phyloP scores from a whole-genome alignment of 2,113 vertebrate genomes.

The Chrysochloris asiatica region DNA sequence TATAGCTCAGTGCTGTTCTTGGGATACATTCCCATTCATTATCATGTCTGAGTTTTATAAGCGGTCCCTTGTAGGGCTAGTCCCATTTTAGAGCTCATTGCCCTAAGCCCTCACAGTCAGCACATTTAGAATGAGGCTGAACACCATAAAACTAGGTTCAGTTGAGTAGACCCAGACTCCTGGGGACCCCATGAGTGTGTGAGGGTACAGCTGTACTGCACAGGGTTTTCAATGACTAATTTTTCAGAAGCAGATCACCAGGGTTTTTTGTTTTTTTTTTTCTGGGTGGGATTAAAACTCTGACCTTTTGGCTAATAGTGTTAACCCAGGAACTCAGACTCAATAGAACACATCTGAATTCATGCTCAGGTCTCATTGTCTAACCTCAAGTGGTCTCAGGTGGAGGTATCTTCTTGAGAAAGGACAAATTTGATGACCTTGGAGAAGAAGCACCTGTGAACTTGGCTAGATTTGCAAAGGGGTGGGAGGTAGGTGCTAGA shows the following conservation, averaged over 20 bases:
- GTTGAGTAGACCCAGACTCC: background rate
- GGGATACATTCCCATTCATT: accelerated
- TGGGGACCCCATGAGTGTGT: background rate
- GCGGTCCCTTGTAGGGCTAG: background rate
- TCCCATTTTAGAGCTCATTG: background rate
- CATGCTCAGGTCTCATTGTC: background rate
- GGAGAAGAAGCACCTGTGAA: background rate
- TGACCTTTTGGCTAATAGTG: background rate
- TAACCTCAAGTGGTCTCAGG: background rate
- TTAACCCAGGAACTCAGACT: background rate
- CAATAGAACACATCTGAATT: background rate
- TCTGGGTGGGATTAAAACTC: background rate
- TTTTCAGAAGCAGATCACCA: background rate
- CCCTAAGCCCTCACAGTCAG: background rate
- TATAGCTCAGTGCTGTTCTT: no score
- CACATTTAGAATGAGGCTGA: background rate
- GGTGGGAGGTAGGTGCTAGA: accelerated
- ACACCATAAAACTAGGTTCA: background rate
- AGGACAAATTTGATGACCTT: background rate
- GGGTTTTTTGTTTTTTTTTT: background rate
- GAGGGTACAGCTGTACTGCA: background rate
- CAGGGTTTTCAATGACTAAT: background rate
- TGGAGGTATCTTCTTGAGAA: background rate
- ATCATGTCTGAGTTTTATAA: background rate
- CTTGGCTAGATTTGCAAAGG: background rate